Percentiles rank a stretch among this genome's conserved stretches.
Evolutionary conservation across 2,797 vertebrate genomes (phyloP).

Genomic region (Eupleurogrammus muticus): DNA sequence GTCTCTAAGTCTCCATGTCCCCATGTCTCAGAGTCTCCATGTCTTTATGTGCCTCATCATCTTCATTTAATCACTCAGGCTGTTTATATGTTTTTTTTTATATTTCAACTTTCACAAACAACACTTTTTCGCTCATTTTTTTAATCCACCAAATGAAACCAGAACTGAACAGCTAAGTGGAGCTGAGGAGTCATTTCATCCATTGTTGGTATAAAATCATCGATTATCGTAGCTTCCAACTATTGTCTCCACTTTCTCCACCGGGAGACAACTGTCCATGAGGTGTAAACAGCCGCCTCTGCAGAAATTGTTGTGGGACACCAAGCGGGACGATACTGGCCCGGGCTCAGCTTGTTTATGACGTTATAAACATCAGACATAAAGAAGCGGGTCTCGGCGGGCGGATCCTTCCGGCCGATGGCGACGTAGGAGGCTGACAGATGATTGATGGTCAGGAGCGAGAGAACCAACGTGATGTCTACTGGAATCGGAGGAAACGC

Average conservation of each 20-base stretch:
- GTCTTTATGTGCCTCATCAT: no score
- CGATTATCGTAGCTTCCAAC: neutral
- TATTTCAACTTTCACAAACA: no score
- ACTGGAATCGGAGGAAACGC: constrained; percentile 31
- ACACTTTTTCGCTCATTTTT: no score
- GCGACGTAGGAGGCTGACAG: constrained; percentile 28
- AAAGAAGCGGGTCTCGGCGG: neutral
- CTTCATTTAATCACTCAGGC: no score
- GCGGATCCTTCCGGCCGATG: neutral
- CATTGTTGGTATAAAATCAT: neutral
- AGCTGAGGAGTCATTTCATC: neutral
- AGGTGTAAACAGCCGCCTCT: constrained; percentile 11
- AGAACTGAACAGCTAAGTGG: neutral
- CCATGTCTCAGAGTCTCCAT: no score
- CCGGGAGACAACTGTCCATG: neutral
- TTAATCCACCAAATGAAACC: no score
- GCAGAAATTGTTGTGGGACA: constrained; percentile 25
- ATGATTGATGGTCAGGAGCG: constrained; percentile 37
- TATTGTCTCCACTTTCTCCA: neutral
- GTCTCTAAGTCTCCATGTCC: no score
- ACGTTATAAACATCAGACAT: constrained; percentile 18
- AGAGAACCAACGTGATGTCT: constrained; percentile 39
- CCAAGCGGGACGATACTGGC: constrained; percentile 9
- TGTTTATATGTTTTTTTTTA: no score
- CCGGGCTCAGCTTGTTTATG: constrained; percentile 25